Evolutionary conservation across 2,113 vertebrate species (phyloP).

Genomic region (Rhinolophus sinicus): DNA sequence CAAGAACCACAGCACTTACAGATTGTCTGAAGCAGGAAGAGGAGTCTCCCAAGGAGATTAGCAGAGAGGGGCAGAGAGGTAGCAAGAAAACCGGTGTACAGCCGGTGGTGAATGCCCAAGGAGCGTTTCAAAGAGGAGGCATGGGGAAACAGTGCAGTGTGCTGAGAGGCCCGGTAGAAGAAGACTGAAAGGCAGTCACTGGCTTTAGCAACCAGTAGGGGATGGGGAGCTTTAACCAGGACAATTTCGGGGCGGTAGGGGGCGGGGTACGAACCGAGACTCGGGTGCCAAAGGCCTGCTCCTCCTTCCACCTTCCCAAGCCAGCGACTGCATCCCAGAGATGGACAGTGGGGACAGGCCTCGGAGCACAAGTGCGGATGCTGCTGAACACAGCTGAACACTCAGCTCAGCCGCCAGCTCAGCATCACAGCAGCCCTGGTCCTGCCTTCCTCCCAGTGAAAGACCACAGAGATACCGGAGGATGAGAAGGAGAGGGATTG

Average conservation of each 20-base stretch:
- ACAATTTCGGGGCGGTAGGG: background rate
- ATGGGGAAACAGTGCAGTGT: background rate
- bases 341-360: background rate
- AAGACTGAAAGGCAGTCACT: background rate
- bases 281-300: background rate
- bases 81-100: background rate
- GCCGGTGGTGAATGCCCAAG: background rate
- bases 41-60: background rate
- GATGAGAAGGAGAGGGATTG: too few relatives aligned
- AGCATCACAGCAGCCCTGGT: background rate
- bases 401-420: background rate
- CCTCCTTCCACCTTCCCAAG: background rate
- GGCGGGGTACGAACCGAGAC: background rate
- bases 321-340: background rate
- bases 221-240: background rate
- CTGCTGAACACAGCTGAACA: background rate
- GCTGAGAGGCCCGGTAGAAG: background rate
- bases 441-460: background rate
- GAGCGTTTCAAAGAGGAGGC: background rate
- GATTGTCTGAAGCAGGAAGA: background rate
- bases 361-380: background rate
- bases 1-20: background rate
- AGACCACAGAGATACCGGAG: background rate
- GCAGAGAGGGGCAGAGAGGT: background rate
- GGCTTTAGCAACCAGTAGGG: background rate